phyloP scores from a whole-genome alignment of 2,888 invertebrate species.

The Nymphalis c-album region DNA sequence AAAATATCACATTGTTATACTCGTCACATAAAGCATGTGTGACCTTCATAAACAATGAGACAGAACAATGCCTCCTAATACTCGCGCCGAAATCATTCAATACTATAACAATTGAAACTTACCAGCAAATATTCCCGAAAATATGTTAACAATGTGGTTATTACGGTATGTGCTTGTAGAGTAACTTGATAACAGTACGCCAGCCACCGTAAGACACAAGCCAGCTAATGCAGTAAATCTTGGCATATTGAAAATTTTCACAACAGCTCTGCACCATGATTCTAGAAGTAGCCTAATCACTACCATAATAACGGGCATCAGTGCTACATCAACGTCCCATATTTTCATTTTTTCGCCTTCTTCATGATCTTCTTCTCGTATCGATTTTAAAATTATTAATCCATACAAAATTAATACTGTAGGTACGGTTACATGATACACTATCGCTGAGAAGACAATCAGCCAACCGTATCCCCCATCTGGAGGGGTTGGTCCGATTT shows the following conservation, averaged over 20 bases:
- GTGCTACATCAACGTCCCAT: slow-evolving; percentile 82
- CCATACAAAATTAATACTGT: slow-evolving; percentile 80
- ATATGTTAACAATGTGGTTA: slow-evolving; percentile 72
- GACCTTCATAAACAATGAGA: slow-evolving; percentile 34
- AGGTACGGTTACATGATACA: slow-evolving; percentile 83
- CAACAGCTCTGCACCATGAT: slow-evolving; percentile 81
- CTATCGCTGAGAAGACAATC: slow-evolving; percentile 79
- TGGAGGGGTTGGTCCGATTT: slow-evolving; percentile 84
- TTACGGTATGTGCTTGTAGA: slow-evolving; percentile 71
- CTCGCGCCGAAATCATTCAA: neutral
- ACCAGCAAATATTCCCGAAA: slow-evolving; percentile 80
- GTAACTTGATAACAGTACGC: slow-evolving; percentile 77
- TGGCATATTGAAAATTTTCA: slow-evolving; percentile 81
- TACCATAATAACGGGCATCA: slow-evolving; percentile 82
- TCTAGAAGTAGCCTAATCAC: slow-evolving; percentile 82
- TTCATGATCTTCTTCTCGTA: slow-evolving; percentile 73
- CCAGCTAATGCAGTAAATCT: slow-evolving; percentile 81
- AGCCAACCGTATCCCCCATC: slow-evolving; percentile 87
- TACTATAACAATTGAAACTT: slow-evolving; percentile 41
- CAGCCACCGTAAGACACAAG: slow-evolving; percentile 81
- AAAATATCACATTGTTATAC: slow-evolving; percentile 15
- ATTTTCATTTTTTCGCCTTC: slow-evolving; percentile 64
- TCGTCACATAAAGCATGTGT: slow-evolving; percentile 16
- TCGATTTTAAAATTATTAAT: slow-evolving; percentile 76
- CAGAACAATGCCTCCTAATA: slow-evolving; percentile 26